Evolutionary conservation across 37 sponge, comb jelly and placozoan genomes (phyloP).

Genomic region (Lycopodina hypogea): DNA sequence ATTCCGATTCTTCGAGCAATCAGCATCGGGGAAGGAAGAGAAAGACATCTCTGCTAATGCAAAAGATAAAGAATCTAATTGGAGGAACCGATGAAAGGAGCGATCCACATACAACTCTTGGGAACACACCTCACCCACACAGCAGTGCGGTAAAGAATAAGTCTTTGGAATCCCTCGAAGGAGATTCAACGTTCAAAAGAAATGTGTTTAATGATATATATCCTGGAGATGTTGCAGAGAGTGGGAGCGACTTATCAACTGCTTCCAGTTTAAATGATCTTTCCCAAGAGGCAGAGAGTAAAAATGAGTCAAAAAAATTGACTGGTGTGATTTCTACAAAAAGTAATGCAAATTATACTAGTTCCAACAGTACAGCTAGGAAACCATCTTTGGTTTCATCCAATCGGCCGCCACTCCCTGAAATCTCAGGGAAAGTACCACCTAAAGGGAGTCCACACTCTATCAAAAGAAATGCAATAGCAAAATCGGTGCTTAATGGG

Average conservation of each 20-base stretch:
- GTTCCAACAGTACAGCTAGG: background rate
- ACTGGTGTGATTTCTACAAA: background rate
- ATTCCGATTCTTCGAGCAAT: background rate
- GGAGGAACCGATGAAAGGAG: background rate
- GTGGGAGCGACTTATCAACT: too few species aligned
- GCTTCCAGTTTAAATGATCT: too few species aligned
- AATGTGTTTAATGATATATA: too few species aligned
- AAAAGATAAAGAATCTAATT: background rate
- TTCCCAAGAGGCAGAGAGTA: too few species aligned
- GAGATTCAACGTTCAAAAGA: too few species aligned
- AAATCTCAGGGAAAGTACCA: background rate
- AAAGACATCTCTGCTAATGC: background rate
- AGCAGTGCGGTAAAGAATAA: too few species aligned
- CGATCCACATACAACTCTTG: background rate
- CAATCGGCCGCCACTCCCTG: background rate
- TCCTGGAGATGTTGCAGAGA: too few species aligned
- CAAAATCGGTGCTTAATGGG: background rate
- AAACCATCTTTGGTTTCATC: background rate
- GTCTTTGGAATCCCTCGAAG: too few species aligned
- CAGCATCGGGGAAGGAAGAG: background rate
- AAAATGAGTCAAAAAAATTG: too few species aligned
- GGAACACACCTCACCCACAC: too few species aligned
- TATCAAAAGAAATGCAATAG: background rate
- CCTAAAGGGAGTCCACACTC: conserved; percentile 1
- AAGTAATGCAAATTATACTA: background rate